phyloP scores from a whole-genome alignment of 2,113 vertebrate species.

The Oostethus manadensis region DNA sequence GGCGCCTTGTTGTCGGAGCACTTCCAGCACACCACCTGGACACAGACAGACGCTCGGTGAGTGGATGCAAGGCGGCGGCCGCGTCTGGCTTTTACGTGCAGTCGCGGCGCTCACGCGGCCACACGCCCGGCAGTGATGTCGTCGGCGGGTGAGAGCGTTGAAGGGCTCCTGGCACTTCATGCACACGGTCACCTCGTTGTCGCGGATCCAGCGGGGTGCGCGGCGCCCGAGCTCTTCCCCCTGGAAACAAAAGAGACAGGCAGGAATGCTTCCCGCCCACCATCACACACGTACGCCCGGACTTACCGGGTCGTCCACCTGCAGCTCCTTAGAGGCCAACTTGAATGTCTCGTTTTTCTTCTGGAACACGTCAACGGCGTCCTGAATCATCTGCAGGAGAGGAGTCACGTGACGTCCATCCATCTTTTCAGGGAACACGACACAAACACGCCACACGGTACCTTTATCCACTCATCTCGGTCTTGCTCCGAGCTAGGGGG shows the following conservation, averaged over 20 bases:
- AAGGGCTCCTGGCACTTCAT: conserved; percentile 92
- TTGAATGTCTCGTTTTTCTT: conserved; percentile 90
- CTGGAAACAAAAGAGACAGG: conserved; percentile 45
- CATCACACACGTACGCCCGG: background rate
- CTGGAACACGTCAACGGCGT: conserved; percentile 81
- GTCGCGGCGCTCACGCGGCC: conserved; percentile 75
- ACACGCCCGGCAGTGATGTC: conserved; percentile 90
- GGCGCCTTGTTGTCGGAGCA: conserved; percentile 90
- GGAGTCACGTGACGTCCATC: background rate
- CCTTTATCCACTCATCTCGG: conserved; percentile 91
- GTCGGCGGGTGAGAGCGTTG: conserved; percentile 82
- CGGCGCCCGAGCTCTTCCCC: conserved; percentile 82
- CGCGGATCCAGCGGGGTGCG: conserved; percentile 90
- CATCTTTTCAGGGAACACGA: background rate
- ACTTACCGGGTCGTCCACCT: conserved; percentile 82
- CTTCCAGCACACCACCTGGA: conserved; percentile 93
- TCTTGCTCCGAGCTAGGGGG: conserved; percentile 85
- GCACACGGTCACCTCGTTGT: conserved; percentile 90
- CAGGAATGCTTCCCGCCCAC: background rate
- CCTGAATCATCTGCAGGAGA: conserved; percentile 76
- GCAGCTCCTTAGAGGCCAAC: conserved; percentile 79
- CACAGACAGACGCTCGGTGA: conserved; percentile 6
- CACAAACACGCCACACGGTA: conserved; percentile 49
- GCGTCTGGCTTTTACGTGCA: background rate
- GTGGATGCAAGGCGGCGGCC: conserved; percentile 1